These are phyloP conservation scores for Gallinago nigripennis DNA, from an alignment of 2,797 vertebrate genomes.

Conservation along the genomic window DNA sequence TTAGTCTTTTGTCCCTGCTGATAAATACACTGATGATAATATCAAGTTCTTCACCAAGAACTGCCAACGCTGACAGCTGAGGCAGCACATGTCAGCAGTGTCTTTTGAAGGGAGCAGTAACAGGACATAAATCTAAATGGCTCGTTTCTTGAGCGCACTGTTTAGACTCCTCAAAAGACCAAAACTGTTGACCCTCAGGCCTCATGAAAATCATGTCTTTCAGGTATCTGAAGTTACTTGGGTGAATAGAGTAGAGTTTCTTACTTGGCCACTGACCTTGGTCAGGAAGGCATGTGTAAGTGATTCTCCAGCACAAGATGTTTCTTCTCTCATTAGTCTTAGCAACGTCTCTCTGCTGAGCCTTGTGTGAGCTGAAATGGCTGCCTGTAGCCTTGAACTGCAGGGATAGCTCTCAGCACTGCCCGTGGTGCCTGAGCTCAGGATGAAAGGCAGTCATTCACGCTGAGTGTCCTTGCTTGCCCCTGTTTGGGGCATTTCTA, in stretches of 20 bases:
- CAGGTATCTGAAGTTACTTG: accelerated
- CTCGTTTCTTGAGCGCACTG: accelerated
- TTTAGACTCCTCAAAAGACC: background rate
- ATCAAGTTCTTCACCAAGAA: background rate
- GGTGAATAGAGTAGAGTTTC: background rate
- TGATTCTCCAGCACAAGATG: background rate
- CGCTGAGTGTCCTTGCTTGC: background rate
- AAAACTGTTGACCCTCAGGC: accelerated
- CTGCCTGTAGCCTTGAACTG: background rate
- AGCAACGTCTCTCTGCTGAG: background rate
- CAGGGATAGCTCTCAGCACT: background rate
- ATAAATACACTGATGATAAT: background rate
- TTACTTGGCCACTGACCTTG: background rate
- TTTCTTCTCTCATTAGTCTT: background rate
- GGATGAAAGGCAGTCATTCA: background rate
- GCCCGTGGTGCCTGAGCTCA: background rate
- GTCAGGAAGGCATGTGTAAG: background rate
- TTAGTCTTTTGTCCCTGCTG: slow-evolving; percentile 22
- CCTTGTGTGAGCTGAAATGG: background rate
- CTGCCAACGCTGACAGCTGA: background rate
- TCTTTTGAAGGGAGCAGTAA: background rate
- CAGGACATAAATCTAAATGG: background rate
- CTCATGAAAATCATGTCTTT: accelerated
- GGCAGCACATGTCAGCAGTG: background rate
- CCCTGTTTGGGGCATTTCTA: too few relatives aligned